These are phyloP conservation scores for Liasis olivaceus DNA, from an alignment of 2,797 vertebrate genomes.

Conservation along the genomic window DNA sequence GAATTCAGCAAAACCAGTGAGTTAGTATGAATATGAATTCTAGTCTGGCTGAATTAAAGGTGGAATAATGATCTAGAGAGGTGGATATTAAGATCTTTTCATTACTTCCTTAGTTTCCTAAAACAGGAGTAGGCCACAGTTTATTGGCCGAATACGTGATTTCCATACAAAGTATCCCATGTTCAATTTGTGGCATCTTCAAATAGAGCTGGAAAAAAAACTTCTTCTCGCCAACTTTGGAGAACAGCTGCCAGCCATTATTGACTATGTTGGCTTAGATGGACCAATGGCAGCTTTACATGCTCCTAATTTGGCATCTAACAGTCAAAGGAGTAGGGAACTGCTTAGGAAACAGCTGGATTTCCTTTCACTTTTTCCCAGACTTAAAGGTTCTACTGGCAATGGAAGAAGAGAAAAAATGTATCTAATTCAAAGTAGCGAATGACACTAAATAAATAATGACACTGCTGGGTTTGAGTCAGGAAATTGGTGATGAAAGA, in stretches of 20 bases:
- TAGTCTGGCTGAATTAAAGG: background rate
- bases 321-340: background rate
- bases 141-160: background rate
- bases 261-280: background rate
- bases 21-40: background rate
- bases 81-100: background rate
- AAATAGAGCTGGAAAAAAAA: background rate
- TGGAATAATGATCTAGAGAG: background rate
- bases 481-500: background rate
- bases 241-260: background rate
- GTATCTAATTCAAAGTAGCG: background rate
- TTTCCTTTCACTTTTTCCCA: background rate
- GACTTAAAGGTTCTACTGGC: background rate
- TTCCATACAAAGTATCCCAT: background rate
- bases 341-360: background rate
- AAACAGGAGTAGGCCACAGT: background rate
- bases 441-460: background rate
- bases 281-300: background rate
- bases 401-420: background rate
- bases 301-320: background rate
- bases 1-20: background rate
- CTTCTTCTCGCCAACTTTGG: background rate
- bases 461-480: background rate
- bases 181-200: background rate
- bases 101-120: background rate